Evolutionary conservation across 2,888 invertebrate genomes (phyloP).

Genomic region (Malacosoma neustria): DNA sequence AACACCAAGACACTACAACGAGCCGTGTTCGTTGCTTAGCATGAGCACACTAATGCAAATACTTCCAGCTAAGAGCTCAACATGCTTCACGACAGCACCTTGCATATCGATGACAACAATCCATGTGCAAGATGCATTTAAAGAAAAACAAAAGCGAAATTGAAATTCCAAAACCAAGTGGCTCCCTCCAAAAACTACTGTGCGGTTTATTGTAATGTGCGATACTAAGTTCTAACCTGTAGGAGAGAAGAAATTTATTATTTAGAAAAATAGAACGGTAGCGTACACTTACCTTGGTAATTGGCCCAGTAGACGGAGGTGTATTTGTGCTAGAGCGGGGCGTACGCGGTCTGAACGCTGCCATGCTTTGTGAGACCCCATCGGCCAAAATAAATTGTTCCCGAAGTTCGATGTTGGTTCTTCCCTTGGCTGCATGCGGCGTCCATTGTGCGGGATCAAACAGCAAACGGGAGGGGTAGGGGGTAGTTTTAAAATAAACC

Average conservation of each 20-base stretch:
- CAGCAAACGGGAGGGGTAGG: constrained; percentile 36
- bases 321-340: constrained; percentile 85
- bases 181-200: constrained; percentile 70
- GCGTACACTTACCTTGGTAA: constrained; percentile 89
- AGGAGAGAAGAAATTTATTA: constrained; percentile 33
- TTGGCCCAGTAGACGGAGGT: constrained; percentile 87
- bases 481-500: constrained; percentile 53
- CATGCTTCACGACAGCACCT: constrained; percentile 65
- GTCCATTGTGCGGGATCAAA: constrained; percentile 57
- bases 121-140: constrained; percentile 62
- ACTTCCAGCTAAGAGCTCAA: constrained; percentile 71
- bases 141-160: constrained; percentile 49
- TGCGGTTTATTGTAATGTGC: constrained; percentile 66
- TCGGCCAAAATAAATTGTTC: constrained; percentile 99
- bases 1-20: constrained; percentile 71
- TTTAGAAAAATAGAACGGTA: constrained; percentile 26
- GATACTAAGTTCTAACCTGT: constrained; percentile 54
- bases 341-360: constrained; percentile 97
- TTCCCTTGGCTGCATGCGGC: constrained; percentile 94
- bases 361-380: constrained; percentile 99
- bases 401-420: constrained; percentile 99
- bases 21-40: constrained; percentile 67
- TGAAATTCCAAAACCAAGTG: constrained; percentile 62
- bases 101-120: constrained; percentile 57
- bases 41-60: constrained; percentile 66